Percentiles rank a stretch among this genome's conserved stretches.
These are phyloP conservation scores for Spilarctia lutea DNA, from an alignment of 2,888 invertebrate species.

Conservation along the genomic window DNA sequence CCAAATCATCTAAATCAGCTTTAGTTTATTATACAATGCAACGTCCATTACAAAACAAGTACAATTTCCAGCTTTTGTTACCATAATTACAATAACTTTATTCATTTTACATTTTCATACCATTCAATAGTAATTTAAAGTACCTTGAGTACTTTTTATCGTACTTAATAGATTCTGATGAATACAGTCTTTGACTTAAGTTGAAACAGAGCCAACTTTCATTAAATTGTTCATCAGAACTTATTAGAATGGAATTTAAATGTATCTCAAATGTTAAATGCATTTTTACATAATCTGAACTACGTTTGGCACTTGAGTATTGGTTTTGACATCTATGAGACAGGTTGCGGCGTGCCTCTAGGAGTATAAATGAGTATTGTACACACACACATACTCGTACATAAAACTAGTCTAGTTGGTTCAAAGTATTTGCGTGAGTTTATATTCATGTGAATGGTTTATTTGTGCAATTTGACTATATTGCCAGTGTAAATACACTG, in stretches of 20 bases:
- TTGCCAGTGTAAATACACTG: too few relatives aligned
- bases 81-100: not conserved
- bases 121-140: not conserved
- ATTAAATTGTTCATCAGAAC: too few relatives aligned
- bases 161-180: too few relatives aligned
- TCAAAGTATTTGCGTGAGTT: not conserved
- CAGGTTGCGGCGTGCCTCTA: not conserved
- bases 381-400: too few relatives aligned
- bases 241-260: too few relatives aligned
- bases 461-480: too few relatives aligned
- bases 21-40: conserved; percentile 12
- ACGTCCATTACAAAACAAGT: not conserved
- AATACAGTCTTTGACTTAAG: too few relatives aligned
- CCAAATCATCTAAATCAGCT: conserved; percentile 46
- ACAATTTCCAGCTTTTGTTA: not conserved
- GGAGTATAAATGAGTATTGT: not conserved
- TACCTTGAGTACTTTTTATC: too few relatives aligned
- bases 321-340: not conserved
- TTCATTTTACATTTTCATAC: not conserved
- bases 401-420: not conserved
- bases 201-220: too few relatives aligned
- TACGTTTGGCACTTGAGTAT: not conserved
- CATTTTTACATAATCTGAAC: not conserved
- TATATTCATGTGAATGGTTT: too few relatives aligned
- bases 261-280: not conserved